Evolutionary conservation across 2,797 vertebrate species (phyloP).

Genomic region (Heterohyrax brucei): DNA sequence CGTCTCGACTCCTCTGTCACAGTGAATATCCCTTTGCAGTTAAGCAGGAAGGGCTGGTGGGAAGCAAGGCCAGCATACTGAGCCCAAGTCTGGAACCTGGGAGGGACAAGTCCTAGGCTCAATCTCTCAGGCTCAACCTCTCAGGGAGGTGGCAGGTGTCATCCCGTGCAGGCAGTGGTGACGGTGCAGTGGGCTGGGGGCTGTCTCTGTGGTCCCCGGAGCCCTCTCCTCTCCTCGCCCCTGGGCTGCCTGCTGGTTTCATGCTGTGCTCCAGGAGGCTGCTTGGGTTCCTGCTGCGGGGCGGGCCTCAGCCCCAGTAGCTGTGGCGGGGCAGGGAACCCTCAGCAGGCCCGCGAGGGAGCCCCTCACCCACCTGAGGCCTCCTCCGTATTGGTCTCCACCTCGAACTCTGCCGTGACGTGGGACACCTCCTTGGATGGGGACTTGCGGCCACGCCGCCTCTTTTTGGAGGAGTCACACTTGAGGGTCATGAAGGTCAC

Average conservation of each 20-base stretch:
- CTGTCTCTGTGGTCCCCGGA: not conserved
- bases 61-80: too few relatives aligned
- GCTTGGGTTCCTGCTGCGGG: not conserved
- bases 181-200: rapidly evolving
- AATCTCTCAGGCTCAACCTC: rapidly evolving
- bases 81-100: not conserved
- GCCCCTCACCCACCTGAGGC: slow-evolving; percentile 93
- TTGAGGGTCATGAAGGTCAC: slow-evolving; percentile 97
- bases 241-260: not conserved
- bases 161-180: rapidly evolving
- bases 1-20: not conserved
- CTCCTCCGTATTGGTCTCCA: slow-evolving; percentile 96
- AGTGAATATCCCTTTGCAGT: not conserved
- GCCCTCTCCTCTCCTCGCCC: not conserved
- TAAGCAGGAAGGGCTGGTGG: not conserved
- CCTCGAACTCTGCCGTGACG: slow-evolving; percentile 97
- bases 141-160: rapidly evolving
- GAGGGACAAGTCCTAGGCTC: too few relatives aligned
- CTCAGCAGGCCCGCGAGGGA: not conserved
- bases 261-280: not conserved
- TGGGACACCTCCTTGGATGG: slow-evolving; percentile 97
- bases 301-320: not conserved
- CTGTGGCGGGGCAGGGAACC: rapidly evolving
- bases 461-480: slow-evolving; percentile 98
- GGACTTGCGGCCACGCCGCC: slow-evolving; percentile 96